These are phyloP conservation scores for Neostethus bicornis DNA, from an alignment of 2,797 vertebrate species.

Conservation along the genomic window DNA sequence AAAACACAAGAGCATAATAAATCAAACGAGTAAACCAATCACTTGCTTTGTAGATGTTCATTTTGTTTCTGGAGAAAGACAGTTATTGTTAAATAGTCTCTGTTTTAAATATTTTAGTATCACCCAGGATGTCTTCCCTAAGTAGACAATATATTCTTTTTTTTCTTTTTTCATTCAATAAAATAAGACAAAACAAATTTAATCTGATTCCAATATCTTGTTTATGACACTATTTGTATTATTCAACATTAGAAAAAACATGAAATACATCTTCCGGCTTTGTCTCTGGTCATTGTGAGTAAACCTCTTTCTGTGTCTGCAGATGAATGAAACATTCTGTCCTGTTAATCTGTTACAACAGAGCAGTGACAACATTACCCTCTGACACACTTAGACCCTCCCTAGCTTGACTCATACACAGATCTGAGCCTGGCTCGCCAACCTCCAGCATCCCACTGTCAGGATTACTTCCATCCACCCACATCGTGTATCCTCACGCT, in stretches of 20 bases:
- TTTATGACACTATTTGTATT: neutral
- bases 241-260: neutral
- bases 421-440: slow-evolving; percentile 26
- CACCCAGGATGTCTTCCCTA: no score
- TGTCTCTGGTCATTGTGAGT: neutral
- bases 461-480: slow-evolving; percentile 47
- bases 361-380: slow-evolving; percentile 44
- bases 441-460: slow-evolving; percentile 56
- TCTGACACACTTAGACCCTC: slow-evolving; percentile 49
- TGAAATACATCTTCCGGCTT: neutral
- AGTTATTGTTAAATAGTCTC: no score
- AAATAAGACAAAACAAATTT: neutral
- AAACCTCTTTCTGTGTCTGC: slow-evolving; percentile 14
- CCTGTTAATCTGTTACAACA: slow-evolving; percentile 50
- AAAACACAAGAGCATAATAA: no score
- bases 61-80: no score
- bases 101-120: no score
- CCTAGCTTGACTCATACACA: slow-evolving; percentile 25
- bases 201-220: neutral
- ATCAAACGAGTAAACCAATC: no score
- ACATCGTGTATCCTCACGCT: slow-evolving; percentile 16
- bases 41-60: no score
- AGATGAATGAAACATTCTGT: slow-evolving; percentile 41
- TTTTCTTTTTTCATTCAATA: no score
- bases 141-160: no score